These are phyloP conservation scores for Drosophila parthenogenetica DNA, from an alignment of 2,888 invertebrate species.

Conservation along the genomic window DNA sequence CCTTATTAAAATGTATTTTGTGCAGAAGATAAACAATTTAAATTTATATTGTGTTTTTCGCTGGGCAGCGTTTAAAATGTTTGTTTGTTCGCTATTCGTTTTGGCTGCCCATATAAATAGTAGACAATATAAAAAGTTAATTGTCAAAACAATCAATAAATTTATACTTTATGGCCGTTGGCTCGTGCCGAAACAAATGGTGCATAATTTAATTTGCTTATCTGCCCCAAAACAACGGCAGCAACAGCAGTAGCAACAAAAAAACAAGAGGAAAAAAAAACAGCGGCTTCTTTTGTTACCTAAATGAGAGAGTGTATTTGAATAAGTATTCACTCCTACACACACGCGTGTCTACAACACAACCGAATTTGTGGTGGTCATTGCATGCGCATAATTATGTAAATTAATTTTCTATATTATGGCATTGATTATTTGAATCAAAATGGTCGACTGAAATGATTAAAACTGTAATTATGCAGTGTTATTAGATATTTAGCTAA, in stretches of 20 bases:
- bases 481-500: conserved; percentile 9
- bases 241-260: conserved; percentile 10
- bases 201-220: conserved; percentile 65
- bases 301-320: conserved; percentile 23
- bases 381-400: conserved; percentile 37
- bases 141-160: conserved; percentile 78
- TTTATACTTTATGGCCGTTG: conserved; percentile 61
- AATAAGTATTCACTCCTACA: conserved; percentile 3
- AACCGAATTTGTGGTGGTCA: conserved; percentile 2
- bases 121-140: conserved; percentile 61
- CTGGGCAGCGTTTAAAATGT: conserved; percentile 12
- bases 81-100: conserved; percentile 5
- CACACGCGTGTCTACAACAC: background rate
- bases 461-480: background rate
- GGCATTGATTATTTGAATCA: conserved; percentile 21
- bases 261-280: too few species aligned
- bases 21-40: conserved; percentile 27
- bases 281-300: conserved; percentile 40
- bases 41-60: background rate
- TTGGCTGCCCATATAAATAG: conserved; percentile 54
- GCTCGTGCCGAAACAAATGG: conserved; percentile 59
- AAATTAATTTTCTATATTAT: conserved; percentile 23
- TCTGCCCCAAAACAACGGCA: conserved; percentile 34
- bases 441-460: background rate
- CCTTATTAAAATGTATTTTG: conserved; percentile 29